Percentiles rank a stretch among this genome's conserved stretches.
Evolutionary conservation across 1,140 invertebrate genomes (phyloP).

Genomic region (Euschistus heros): DNA sequence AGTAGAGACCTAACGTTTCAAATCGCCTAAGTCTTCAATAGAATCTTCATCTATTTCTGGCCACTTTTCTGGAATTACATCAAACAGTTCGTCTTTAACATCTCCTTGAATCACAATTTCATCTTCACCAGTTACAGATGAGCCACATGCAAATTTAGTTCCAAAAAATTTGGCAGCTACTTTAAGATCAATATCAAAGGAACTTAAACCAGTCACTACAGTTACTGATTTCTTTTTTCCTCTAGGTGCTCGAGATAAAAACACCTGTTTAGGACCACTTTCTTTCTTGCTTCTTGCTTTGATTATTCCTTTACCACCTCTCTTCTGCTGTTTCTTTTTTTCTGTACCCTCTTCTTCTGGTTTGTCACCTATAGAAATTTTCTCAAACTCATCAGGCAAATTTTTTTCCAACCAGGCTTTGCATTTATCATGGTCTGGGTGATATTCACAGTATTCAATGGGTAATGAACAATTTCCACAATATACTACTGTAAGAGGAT

Average conservation of each 20-base stretch:
- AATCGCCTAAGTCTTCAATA: slow-evolving; percentile 35
- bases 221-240: slow-evolving; percentile 99
- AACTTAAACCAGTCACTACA: slow-evolving; percentile 72
- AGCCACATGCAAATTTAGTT: slow-evolving; percentile 95
- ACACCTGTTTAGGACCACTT: slow-evolving; percentile 48
- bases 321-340: slow-evolving; percentile 81
- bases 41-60: slow-evolving; percentile 48
- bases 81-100: slow-evolving; percentile 94
- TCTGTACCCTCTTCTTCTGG: slow-evolving; percentile 44
- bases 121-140: slow-evolving; percentile 95
- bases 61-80: slow-evolving; percentile 97
- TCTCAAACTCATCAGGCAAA: slow-evolving; percentile 86
- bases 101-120: slow-evolving; percentile 99
- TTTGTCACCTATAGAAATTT: slow-evolving; percentile 44
- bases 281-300: slow-evolving; percentile 61
- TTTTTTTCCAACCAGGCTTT: slow-evolving; percentile 93
- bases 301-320: slow-evolving; percentile 67
- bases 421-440: slow-evolving; percentile 94
- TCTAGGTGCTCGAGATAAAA: slow-evolving; percentile 79
- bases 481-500: slow-evolving; percentile 86
- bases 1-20: slow-evolving; percentile 37
- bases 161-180: slow-evolving; percentile 97
- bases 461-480: slow-evolving; percentile 93
- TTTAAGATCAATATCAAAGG: slow-evolving; percentile 95
- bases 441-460: slow-evolving; percentile 97